Evolutionary conservation across 92 coral and sea anemone genomes (phyloP), one percentile per base, ranked within the genome.

Genomic region (Parazoanthus atlanticus): DNA sequence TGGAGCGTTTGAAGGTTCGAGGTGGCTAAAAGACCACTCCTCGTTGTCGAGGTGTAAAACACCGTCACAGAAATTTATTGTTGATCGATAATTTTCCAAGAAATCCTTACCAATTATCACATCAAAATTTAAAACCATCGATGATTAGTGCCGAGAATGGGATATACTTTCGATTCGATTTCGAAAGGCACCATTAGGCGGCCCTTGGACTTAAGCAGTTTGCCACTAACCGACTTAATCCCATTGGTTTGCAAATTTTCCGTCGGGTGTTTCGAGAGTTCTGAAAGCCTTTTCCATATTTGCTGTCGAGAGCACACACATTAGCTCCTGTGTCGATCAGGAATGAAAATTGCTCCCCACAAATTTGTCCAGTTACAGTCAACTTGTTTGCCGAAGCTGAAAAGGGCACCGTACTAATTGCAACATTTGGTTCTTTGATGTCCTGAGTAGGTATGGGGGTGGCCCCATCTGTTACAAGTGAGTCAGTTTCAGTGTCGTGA

Each of bases 41-140:
- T 86, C 86, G 29, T 33, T 17, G 29, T 76, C 81, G 5, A 92
- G 71, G 70, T 65, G 70, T 13, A 90, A 52, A 8, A 82, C 28
- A 28, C 77, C 75, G 9, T 74, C 38, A 25, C 80, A 16, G 4
- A 93, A 84, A 79, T 93, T 86, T 1, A 91, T 93, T 54, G 79
- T 89, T 2, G 94, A 92, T 3, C 78, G 75, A 47, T 84, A 95
- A 36, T 40, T 38, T 29, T 88, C 91, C 9, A 95, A 85, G 34
- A 95, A 95, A 25, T 95, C 95, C 2, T 85, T 65, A 0, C 95
- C 95, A 46, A 93, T 69, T 25, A 93, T 95, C 1, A 88, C 94
- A 64, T 89, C 93, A 41, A 90, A 93, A 19, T 90, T 64, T 12
- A 94, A 56, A 30, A 78, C n/a, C 75, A 8, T 89, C 89, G 0